Evolutionary conservation across 2,888 invertebrate genomes (phyloP), one percentile per base, ranked within the genome.

Genomic region (Agonopterix alstromeriana): DNA sequence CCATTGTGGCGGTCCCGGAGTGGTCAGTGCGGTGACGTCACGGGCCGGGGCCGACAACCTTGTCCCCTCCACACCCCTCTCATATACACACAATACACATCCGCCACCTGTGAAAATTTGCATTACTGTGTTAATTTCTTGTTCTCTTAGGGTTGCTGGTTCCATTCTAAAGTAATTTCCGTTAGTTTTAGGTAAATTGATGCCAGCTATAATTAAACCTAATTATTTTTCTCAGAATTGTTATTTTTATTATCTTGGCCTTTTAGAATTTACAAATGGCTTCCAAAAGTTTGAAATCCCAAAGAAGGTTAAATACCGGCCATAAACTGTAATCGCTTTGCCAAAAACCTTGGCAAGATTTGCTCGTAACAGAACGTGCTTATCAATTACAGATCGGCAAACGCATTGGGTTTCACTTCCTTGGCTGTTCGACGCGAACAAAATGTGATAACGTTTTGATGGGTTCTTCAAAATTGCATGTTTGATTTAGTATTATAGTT

Each of bases 1-100:
- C 83, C 79, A 81, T 82, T 83, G 82, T 83, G 83, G 76, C 78
- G 77, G 77, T 77, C 78, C 77, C 76, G 70, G 68, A 82, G 82
- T 82, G 84, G 85, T 83, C 85, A 85, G 83, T 81, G 76, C 75
- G 80, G 72, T 86, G 85, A 86, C 87, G 88, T 88, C 87, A 88
- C 86, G 70, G 78, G 78, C 72, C 65, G 78, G 78, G 85, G 83
- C 85, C 85, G 84, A 82, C 86, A 84, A 85, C 86, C 85, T 82
- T 80, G 73, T 73, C 70, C 60, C 64, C 64, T 55, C 63, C 60
- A 57, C 60, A 56, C 58, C 52, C 61, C 66, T 58, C 55, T 54
- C 57, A 55, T 51, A 50, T 55, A 38, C 51, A 56, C 50, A 58
- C 57, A 52, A 54, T 54, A 49, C 51, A 53, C 56, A 60, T 57